These are phyloP conservation scores for Drosophila paucipuncta DNA, from an alignment of 2,888 invertebrate species.

Conservation along the genomic window DNA sequence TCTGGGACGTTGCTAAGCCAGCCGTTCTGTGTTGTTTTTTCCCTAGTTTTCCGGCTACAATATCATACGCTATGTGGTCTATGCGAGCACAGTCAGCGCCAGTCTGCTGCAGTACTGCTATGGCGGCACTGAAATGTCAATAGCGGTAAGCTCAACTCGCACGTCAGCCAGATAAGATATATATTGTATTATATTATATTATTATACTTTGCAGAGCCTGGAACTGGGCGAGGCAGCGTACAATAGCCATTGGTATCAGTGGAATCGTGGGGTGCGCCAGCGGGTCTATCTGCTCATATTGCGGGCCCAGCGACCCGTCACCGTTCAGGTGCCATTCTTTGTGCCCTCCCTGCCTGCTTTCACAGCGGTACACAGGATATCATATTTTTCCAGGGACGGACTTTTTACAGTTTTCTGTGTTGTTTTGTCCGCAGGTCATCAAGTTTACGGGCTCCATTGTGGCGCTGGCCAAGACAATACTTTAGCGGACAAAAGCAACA, in stretches of 20 bases:
- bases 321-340: conserved; percentile 63
- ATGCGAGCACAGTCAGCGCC: conserved; percentile 53
- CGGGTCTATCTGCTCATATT: conserved; percentile 58
- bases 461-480: conserved; percentile 71
- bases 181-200: not conserved
- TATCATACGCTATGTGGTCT: conserved; percentile 67
- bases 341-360: conserved; percentile 57
- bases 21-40: not conserved
- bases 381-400: not conserved
- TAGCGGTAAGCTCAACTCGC: conserved; percentile 46
- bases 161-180: not conserved
- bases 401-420: not conserved
- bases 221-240: conserved; percentile 66
- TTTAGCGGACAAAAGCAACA: conserved; percentile 37
- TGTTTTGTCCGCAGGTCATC: conserved; percentile 49
- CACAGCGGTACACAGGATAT: conserved; percentile 39
- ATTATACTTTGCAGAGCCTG: conserved; percentile 47
- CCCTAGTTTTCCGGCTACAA: conserved; percentile 66
- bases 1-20: not conserved
- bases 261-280: conserved; percentile 58
- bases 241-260: conserved; percentile 62
- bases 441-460: conserved; percentile 77
- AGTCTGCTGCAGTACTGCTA: conserved; percentile 64
- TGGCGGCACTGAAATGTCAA: conserved; percentile 65
- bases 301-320: conserved; percentile 61